A percentile compares a stretch with the other conserved stretches of the same genome.
These are phyloP conservation scores for Dolichopus griseipennis DNA, from an alignment of 2,888 invertebrate genomes.

Conservation along the genomic window DNA sequence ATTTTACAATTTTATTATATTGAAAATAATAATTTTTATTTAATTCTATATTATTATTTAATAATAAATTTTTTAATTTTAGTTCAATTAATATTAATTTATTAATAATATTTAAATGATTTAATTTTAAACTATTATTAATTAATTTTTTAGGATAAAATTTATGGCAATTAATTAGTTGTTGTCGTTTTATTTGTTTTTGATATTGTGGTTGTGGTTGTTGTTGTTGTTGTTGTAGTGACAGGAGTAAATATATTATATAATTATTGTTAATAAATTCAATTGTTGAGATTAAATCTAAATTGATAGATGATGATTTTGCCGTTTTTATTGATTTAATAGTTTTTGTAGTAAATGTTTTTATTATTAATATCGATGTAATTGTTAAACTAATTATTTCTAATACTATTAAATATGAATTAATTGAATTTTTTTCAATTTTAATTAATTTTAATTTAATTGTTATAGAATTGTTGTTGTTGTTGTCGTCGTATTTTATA, in stretches of 20 bases:
- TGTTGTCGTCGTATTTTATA: background rate
- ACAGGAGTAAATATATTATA: slow-evolving; percentile 9
- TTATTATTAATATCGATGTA: slow-evolving; percentile 11
- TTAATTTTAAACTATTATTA: background rate
- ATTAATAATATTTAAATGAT: background rate
- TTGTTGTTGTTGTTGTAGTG: slow-evolving; percentile 13
- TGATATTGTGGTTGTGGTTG: slow-evolving; percentile 5
- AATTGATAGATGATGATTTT: slow-evolving; percentile 9
- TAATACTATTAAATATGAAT: background rate
- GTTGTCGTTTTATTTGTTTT: background rate
- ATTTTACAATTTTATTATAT: background rate
- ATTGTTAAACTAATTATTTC: slow-evolving; percentile 15
- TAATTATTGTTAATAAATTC: background rate
- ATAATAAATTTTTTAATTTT: background rate
- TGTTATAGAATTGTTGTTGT: background rate
- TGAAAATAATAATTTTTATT: background rate
- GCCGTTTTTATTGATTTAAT: slow-evolving; percentile 5
- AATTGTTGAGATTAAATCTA: background rate
- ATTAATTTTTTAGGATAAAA: background rate
- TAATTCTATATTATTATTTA: background rate
- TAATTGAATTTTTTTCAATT: background rate
- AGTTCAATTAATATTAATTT: background rate
- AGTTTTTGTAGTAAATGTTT: slow-evolving; percentile 4
- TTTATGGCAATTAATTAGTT: slow-evolving; percentile 14
- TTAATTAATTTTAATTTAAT: background rate